A percentile compares a stretch with the other conserved stretches of the same genome.
Conservation (phyloP, 1,140 invertebrate genomes). For the Gryllus bimaculatus region DNA sequence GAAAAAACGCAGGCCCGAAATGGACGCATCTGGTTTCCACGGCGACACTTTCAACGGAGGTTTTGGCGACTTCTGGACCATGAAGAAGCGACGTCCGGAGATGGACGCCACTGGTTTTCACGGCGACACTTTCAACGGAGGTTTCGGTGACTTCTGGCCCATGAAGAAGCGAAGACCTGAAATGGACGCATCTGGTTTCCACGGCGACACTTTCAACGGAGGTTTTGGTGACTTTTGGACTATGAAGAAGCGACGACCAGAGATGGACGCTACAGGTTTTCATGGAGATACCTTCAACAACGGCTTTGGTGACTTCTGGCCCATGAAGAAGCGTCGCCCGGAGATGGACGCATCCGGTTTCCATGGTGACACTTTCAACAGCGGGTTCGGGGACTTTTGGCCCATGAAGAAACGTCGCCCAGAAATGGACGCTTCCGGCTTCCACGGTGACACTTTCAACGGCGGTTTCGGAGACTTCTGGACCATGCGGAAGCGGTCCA, state of each 20-base stretch:
- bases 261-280: slow-evolving; percentile 33
- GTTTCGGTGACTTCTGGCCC: slow-evolving; percentile 30
- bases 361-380: slow-evolving; percentile 37
- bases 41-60: slow-evolving; percentile 38
- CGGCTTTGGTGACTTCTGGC: slow-evolving; percentile 40
- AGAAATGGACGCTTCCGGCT: slow-evolving; percentile 33
- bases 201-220: slow-evolving; percentile 36
- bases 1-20: slow-evolving; percentile 30
- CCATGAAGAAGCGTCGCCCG: slow-evolving; percentile 35
- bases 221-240: slow-evolving; percentile 40
- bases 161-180: slow-evolving; percentile 34
- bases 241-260: slow-evolving; percentile 32
- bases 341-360: slow-evolving; percentile 38
- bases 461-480: slow-evolving; percentile 40
- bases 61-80: slow-evolving; percentile 37
- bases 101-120: slow-evolving; percentile 32
- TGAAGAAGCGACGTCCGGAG: slow-evolving; percentile 31
- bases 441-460: slow-evolving; percentile 35
- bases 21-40: slow-evolving; percentile 34
- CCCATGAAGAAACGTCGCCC: slow-evolving; percentile 35
- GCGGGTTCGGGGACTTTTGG: slow-evolving; percentile 40
- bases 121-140: slow-evolving; percentile 32
- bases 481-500: slow-evolving; percentile 32
- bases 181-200: slow-evolving; percentile 37
- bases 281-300: slow-evolving; percentile 34